A percentile compares a stretch with the other conserved stretches of the same genome.
Evolutionary conservation across 2,113 vertebrate species (phyloP).

Genomic region (Tauraco erythrolophus): DNA sequence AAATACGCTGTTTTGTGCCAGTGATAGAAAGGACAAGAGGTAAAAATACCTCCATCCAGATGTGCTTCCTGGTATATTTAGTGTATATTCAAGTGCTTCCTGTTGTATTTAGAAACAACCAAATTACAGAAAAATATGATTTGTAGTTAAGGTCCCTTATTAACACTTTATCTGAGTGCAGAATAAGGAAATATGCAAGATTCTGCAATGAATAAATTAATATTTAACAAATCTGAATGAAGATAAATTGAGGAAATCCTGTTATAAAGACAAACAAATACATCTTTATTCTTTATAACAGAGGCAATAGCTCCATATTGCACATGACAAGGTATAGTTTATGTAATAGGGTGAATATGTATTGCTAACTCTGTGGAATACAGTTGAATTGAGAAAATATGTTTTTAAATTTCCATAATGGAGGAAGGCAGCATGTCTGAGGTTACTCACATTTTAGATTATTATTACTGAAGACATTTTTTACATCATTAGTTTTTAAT

Average conservation of each 20-base stretch:
- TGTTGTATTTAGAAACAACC: background rate
- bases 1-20: background rate
- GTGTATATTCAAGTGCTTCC: background rate
- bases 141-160: slow-evolving; percentile 29
- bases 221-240: slow-evolving; percentile 63
- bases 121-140: background rate
- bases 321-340: slow-evolving; percentile 34
- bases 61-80: background rate
- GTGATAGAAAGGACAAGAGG: background rate
- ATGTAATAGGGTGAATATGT: slow-evolving; percentile 21
- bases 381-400: slow-evolving; percentile 24
- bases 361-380: slow-evolving; percentile 25
- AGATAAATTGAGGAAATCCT: slow-evolving; percentile 64
- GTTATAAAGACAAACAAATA: slow-evolving; percentile 55
- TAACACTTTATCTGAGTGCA: slow-evolving; percentile 28
- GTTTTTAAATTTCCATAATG: slow-evolving; percentile 57
- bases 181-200: slow-evolving; percentile 18
- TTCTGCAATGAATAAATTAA: slow-evolving; percentile 60
- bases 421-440: slow-evolving; percentile 54
- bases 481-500: slow-evolving; percentile 70
- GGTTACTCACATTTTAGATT: slow-evolving; percentile 56
- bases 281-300: slow-evolving; percentile 50
- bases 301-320: background rate
- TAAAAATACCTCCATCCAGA: background rate
- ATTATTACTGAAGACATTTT: slow-evolving; percentile 56